Conservation (phyloP, 2,113 vertebrate species). For the Triplophysa tibetana region DNA sequence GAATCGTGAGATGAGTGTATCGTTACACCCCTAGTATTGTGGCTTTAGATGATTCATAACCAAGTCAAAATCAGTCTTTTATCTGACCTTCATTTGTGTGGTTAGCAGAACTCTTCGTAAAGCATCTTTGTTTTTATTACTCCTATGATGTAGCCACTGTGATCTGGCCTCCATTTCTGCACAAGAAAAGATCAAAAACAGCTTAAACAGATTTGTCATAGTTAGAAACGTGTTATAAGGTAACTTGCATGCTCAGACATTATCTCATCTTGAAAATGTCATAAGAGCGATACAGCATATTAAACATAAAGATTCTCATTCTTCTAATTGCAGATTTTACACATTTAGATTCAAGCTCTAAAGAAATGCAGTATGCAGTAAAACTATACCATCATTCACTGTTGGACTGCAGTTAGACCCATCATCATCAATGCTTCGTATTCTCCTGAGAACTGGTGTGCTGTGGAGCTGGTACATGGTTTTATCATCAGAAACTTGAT, state of each 20-base stretch:
- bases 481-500: conserved; percentile 57
- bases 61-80: neutral
- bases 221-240: neutral
- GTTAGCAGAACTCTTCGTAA: conserved; percentile 85
- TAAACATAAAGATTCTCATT: neutral
- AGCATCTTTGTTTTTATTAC: conserved; percentile 73
- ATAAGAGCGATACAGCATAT: too few species aligned
- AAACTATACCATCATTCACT: conserved; percentile 75
- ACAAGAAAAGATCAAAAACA: neutral
- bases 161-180: conserved; percentile 73
- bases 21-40: too few species aligned
- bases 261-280: neutral
- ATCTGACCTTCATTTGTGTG: conserved; percentile 87
- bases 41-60: neutral
- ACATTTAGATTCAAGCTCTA: neutral
- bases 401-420: conserved; percentile 79
- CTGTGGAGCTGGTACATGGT: conserved; percentile 77
- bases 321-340: neutral
- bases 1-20: too few species aligned
- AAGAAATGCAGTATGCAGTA: neutral
- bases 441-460: conserved; percentile 78
- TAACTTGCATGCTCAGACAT: neutral
- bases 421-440: conserved; percentile 61
- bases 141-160: conserved; percentile 80
- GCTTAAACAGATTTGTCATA: neutral